Conservation (phyloP, 2,888 invertebrate genomes). For the Mechanitis mazaeus region DNA sequence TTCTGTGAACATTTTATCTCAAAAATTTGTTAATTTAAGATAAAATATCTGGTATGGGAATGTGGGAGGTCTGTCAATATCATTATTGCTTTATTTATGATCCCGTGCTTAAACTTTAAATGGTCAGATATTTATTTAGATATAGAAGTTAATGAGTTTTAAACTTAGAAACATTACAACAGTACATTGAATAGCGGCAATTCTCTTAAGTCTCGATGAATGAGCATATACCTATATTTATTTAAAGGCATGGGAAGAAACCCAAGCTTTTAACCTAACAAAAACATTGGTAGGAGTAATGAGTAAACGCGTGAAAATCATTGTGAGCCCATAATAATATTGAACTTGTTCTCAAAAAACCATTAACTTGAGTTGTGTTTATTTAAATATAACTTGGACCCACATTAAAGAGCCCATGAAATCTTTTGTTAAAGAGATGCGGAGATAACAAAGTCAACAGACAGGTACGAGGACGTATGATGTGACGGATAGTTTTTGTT, state of each 20-base stretch:
- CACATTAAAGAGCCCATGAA: conserved; percentile 32
- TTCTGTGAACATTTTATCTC: too few relatives aligned
- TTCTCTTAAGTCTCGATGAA: background rate
- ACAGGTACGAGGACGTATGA: conserved; percentile 10
- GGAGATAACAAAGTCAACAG: conserved; percentile 22
- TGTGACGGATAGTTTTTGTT: background rate
- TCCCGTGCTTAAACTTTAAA: too few relatives aligned
- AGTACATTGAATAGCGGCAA: background rate
- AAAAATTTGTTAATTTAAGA: too few relatives aligned
- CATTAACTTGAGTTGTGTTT: conserved; percentile 66
- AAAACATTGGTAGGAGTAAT: conserved; percentile 55
- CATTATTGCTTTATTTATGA: too few relatives aligned
- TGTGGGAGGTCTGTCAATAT: too few relatives aligned
- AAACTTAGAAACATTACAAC: too few relatives aligned
- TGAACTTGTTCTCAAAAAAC: conserved; percentile 65
- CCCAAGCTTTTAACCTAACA: conserved; percentile 46
- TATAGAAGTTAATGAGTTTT: too few relatives aligned
- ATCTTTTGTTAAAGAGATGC: conserved; percentile 23
- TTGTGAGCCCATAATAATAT: conserved; percentile 72
- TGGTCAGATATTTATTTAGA: too few relatives aligned
- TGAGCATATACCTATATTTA: conserved; percentile 3
- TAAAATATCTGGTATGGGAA: too few relatives aligned
- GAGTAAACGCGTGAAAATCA: conserved; percentile 66
- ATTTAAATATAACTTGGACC: conserved; percentile 45
- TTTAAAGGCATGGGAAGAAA: conserved; percentile 44